phyloP scores from a whole-genome alignment of 2,797 vertebrate genomes.

The Phaenicophaeus curvirostris region DNA sequence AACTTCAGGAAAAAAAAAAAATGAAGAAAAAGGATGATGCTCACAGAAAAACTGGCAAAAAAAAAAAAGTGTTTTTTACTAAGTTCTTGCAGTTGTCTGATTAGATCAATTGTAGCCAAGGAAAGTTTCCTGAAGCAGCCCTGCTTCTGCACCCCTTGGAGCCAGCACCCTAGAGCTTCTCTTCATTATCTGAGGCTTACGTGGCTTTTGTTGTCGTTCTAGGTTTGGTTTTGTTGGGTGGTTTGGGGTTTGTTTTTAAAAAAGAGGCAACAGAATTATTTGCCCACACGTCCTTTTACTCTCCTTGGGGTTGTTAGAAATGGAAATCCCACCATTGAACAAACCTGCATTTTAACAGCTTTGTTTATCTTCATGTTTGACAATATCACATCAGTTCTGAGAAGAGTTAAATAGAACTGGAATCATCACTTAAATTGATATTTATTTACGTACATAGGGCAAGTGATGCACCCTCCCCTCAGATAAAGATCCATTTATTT shows the following conservation, averaged over 20 bases:
- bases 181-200: too few species aligned
- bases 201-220: too few species aligned
- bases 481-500: background rate
- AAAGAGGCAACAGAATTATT: background rate
- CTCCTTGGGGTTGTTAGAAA: background rate
- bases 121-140: background rate
- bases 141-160: too few species aligned
- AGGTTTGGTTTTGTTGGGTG: too few species aligned
- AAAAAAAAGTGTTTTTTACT: fast-evolving
- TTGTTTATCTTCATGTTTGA: background rate
- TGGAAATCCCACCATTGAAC: background rate
- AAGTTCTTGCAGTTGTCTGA: background rate
- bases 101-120: fast-evolving
- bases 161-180: too few species aligned
- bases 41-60: background rate
- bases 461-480: background rate
- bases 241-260: background rate
- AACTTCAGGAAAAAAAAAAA: background rate
- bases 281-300: background rate
- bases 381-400: background rate
- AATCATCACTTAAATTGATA: background rate
- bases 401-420: background rate
- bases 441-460: background rate
- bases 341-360: background rate
- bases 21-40: fast-evolving